Evolutionary conservation across 2,113 vertebrate genomes (phyloP), one percentile per base, ranked within the genome.

Genomic region (Pomatorhinus ruficollis): DNA sequence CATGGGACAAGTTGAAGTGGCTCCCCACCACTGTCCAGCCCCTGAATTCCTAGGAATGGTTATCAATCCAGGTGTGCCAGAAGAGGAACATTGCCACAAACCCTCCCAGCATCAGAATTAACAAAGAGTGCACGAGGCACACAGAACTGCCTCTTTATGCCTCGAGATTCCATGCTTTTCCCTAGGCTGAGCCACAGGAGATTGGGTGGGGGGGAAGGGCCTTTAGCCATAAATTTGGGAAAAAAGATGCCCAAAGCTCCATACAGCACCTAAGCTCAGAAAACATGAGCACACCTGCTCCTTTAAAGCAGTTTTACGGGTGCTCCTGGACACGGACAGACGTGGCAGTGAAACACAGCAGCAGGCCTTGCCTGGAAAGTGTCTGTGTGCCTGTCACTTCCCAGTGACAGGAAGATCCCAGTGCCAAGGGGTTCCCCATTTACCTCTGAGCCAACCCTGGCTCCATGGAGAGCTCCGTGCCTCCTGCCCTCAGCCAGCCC

Each of bases 361-460:
- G 49, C n/a, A 72, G 33, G 22, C 14, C 79, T 25, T 35, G 12
- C 17, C 22, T 4, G 42, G 3, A 13, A 13, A 17, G 42, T 1
- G 63, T 33, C 37, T 15, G 1, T 3, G 9, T 15, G 19, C 15
- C 9, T 76, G 5, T 16, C 27, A 19, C 15, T 59, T 70, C 14
- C 4, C 47, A 27, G 25, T 0, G 4, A 16, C 27, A 45, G 18
- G 10, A 65, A 5, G 49, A 28, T 1, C 49, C 1, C 1, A 3
- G 12, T 2, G 56, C 37, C 42, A 11, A 42, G 16, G 1, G 8
- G 10, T 33, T 54, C 11, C 17, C 35, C 30, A 7, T 66, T 97
- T 91, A 99, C 99, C 98, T 99, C 99, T 0, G 98, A 97, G 27
- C 98, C 98, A 0, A 99, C 64, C 69, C 90, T 98, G 68, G 99